Base-by-base conservation (phyloP, 2,797 vertebrate genomes). In the Pelodytes ibericus region DNA sequence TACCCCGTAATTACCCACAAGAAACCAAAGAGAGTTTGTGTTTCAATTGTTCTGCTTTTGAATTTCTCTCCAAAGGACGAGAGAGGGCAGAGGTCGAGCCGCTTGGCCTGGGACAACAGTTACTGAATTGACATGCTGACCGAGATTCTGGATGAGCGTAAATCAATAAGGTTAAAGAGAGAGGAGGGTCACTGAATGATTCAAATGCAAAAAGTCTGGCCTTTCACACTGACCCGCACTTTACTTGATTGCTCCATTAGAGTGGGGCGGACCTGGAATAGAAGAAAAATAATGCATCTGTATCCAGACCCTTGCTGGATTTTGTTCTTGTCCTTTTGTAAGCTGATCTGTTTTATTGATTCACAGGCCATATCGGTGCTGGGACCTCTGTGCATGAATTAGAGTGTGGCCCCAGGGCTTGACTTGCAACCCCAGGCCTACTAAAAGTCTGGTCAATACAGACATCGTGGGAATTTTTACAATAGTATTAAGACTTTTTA, bases 131-230 rank as follows among this genome's bases (percentile, higher is more conserved):
- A 33, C 67, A 64, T 70, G 41, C n/a, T 44, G 64, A 77, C n/a
- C 58, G 33, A 59, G 47, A 70, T 59, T 27, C 74, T 24, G 18
- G 49, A 44, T 47, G 16, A 58, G 6, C 44, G 33, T 64, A 64
- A 77, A 77, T 77, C 75, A 77, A 71, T 71, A 65, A 58, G 51
- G 75, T 77, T 71, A 77, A 71, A 64, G 60, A 71, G 67, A 26
- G 33, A 71, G 67, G 75, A 77, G 75, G 67, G 67, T 13, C 15
- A 44, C 22, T 71, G 33, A 57, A 20, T 65, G 8, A 64, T 64
- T 65, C 68, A 57, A 44, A 71, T 58, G 59, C 59, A 76, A 71
- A 62, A 71, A 64, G 60, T 20, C 27, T 65, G 60, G 56, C 60
- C 67, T 77, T 65, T 77, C 59, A 77, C 60, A 71, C 24, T 15